Percentiles rank a stretch among this genome's conserved stretches.
Evolutionary conservation across 35 echinoderm and acorn worm genomes (phyloP).

Genomic region (Apostichopus parvimensis): DNA sequence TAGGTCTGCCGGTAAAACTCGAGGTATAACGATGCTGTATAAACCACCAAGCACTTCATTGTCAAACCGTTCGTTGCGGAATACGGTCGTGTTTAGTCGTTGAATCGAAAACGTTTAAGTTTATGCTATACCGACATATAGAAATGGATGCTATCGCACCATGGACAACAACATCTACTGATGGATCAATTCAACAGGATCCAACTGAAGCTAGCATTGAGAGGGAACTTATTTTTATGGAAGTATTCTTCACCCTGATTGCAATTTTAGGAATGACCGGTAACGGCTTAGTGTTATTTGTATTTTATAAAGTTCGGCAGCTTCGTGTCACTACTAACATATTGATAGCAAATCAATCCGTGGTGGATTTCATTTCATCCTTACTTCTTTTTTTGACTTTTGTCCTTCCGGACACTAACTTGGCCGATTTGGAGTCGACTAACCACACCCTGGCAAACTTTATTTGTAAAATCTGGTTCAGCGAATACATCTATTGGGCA

Average conservation of each 20-base stretch:
- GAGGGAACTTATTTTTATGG: background rate
- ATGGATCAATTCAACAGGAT: too few species aligned
- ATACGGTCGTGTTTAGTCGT: too few species aligned
- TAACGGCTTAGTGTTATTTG: conserved; percentile 36
- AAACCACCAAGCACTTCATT: too few species aligned
- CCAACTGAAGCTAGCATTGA: background rate
- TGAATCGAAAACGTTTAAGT: too few species aligned
- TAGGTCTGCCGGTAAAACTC: too few species aligned
- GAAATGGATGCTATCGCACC: too few species aligned
- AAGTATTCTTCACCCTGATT: conserved; percentile 14
- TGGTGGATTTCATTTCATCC: conserved; percentile 32
- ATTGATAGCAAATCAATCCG: conserved; percentile 45
- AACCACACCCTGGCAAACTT: conserved; percentile 9
- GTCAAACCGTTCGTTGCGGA: too few species aligned
- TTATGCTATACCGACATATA: too few species aligned
- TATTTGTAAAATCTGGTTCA: conserved; percentile 16
- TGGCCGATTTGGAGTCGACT: background rate
- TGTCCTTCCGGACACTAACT: background rate
- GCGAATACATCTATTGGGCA: conserved; percentile 31
- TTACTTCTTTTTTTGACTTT: background rate
- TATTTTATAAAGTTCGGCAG: conserved; percentile 26
- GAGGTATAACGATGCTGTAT: too few species aligned
- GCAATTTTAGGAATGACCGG: conserved; percentile 35
- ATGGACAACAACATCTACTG: too few species aligned
- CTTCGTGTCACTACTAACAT: conserved; percentile 41